phyloP scores from a whole-genome alignment of 2,888 invertebrate genomes.

The Aleiodes alternator region DNA sequence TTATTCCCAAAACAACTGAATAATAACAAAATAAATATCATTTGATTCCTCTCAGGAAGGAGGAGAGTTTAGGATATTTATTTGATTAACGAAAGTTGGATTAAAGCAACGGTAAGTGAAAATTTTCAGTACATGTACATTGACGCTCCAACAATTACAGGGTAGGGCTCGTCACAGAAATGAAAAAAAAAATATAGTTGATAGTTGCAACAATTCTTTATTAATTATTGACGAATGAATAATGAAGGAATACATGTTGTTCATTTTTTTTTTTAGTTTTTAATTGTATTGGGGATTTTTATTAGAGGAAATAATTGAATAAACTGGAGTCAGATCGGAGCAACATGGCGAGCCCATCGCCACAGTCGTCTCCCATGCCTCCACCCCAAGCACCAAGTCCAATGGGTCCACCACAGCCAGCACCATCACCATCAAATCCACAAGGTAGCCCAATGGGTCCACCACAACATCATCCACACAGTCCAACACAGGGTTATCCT shows the following conservation, averaged over 20 bases:
- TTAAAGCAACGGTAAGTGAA: slow-evolving; percentile 21
- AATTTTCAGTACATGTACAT: too few relatives aligned
- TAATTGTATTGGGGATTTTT: slow-evolving; percentile 5
- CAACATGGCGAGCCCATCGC: slow-evolving; percentile 88
- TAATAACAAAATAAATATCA: neutral
- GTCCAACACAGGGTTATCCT: slow-evolving; percentile 62
- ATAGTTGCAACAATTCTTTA: slow-evolving; percentile 15
- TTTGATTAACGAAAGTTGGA: neutral
- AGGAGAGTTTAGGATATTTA: neutral
- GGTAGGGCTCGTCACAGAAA: too few relatives aligned
- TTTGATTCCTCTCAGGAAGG: neutral
- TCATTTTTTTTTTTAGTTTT: slow-evolving; percentile 11
- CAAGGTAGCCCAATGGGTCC: slow-evolving; percentile 76
- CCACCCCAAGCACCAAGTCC: slow-evolving; percentile 91
- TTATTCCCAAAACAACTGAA: slow-evolving; percentile 19
- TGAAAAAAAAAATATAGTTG: neutral
- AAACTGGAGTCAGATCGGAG: slow-evolving; percentile 62
- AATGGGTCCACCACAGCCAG: slow-evolving; percentile 90
- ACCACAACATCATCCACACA: slow-evolving; percentile 76
- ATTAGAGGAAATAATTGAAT: slow-evolving; percentile 44
- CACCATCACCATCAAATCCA: slow-evolving; percentile 78
- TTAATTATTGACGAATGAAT: neutral
- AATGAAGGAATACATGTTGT: slow-evolving; percentile 1
- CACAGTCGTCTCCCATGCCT: slow-evolving; percentile 91
- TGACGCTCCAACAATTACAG: too few relatives aligned